Base-by-base conservation (phyloP, 35 echinoderm and acorn worm genomes). In the Lytechinus pictus region DNA sequence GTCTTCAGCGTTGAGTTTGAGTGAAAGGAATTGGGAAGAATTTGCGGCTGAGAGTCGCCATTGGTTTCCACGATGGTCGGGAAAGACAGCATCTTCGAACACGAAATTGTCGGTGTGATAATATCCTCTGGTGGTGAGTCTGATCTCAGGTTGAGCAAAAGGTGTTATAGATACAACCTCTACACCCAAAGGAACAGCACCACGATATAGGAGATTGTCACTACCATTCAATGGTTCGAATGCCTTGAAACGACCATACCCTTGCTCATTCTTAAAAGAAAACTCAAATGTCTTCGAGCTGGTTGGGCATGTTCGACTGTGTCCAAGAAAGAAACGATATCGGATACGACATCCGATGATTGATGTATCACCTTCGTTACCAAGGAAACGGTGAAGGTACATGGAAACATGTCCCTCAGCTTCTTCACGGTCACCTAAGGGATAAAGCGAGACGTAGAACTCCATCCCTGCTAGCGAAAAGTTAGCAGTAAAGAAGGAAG, bases 81-180 rank as follows among this genome's bases (percentile, higher is more conserved):
- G 95, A 54, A 99, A 99, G 54, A 96, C 91, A 7, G 94, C 96
- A 19, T 99, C 98, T 79, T 99, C 97, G 58, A 99, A 99, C 29
- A 97, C 95, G 58, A 99, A 97, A 79, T 99, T 99, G 91, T 97
- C 97, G 19, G 96, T 95, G 91, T 99, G 98, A 90, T 99, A 99
- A 91, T 99, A 99, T 1, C 98, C 98, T 91, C 97, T 95, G 9
- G 97, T 97, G 8, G 95, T 95, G 27, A 99, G 95, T n/a, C 61
- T 61, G 10, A 99, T 94, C 94, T 99, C 98, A 10, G 96, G 87
- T 52, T 97, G 97, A n/a, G 97, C 98, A 87, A 97, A 96, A 7
- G 98, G 97, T n/a, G 97, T 99, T 24, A 96, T 95, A 6, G 98
- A 97, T 6, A 99, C 95, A 16, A 99, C 96, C 57, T 99, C 98